Percentiles rank a stretch among this genome's conserved stretches.
Conservation (phyloP, 1,140 invertebrate genomes). For the Armadillidium nasatum region DNA sequence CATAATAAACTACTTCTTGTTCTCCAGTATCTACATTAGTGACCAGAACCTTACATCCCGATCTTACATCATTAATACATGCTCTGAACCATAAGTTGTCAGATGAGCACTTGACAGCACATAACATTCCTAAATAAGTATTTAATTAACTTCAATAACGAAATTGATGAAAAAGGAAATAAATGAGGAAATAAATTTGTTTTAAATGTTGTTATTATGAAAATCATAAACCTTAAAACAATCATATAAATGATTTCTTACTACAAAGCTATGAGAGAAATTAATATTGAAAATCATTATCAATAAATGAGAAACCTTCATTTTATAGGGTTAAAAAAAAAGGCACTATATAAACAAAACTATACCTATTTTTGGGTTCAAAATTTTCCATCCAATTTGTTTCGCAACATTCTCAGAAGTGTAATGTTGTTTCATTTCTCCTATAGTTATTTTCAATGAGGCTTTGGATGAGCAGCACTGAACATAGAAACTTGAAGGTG, state of each 20-base stretch:
- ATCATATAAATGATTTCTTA: not conserved
- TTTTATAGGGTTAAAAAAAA: not conserved
- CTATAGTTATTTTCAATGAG: not conserved
- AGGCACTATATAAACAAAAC: not conserved
- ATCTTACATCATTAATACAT: not conserved
- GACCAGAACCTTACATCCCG: not conserved
- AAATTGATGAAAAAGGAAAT: not conserved
- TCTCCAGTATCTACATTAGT: not conserved
- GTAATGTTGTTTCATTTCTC: not conserved
- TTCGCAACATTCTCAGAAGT: not conserved
- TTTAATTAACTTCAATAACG: no score
- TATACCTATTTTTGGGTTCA: not conserved
- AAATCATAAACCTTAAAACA: not conserved
- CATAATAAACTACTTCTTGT: not conserved
- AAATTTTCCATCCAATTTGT: not conserved
- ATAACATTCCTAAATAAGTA: not conserved
- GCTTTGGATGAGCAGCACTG: not conserved
- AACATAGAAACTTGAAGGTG: not conserved
- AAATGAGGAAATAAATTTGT: not conserved
- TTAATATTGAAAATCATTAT: not conserved
- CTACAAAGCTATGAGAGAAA: not conserved
- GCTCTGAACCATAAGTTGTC: not conserved
- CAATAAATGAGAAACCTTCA: not conserved
- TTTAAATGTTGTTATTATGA: not conserved
- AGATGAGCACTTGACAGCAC: not conserved